phyloP scores from a whole-genome alignment of 2,113 vertebrate species.

The Urocitellus parryii region DNA sequence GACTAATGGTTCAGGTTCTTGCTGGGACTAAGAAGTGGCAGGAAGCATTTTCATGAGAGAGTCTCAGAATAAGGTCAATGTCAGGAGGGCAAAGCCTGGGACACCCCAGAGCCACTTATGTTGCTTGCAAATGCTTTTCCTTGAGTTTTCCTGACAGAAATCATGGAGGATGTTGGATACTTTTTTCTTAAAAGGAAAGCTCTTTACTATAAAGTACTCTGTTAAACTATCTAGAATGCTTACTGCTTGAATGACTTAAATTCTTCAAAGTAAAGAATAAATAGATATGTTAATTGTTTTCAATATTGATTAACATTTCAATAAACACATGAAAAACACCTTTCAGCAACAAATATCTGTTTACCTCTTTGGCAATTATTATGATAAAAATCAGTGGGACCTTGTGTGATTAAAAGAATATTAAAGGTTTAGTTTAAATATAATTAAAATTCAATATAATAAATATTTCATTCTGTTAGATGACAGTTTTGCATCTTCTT shows the following conservation, averaged over 20 bases:
- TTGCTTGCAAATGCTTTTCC: neutral
- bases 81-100: neutral
- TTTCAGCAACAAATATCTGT: neutral
- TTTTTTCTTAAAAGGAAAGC: neutral
- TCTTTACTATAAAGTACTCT: neutral
- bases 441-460: neutral
- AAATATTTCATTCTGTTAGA: neutral
- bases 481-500: neutral
- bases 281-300: neutral
- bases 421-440: no score
- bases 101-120: no score
- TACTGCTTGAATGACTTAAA: neutral
- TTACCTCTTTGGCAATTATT: neutral
- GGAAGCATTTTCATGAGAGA: neutral
- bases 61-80: accelerated
- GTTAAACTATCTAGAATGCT: neutral
- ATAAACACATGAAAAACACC: neutral
- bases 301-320: neutral
- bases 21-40: no score
- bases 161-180: neutral
- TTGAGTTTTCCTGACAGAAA: neutral
- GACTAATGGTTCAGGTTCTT: no score
- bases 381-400: neutral
- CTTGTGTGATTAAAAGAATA: neutral
- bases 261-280: neutral